These are phyloP conservation scores for Agelastica alni DNA, from an alignment of 2,888 invertebrate species.

Conservation along the genomic window DNA sequence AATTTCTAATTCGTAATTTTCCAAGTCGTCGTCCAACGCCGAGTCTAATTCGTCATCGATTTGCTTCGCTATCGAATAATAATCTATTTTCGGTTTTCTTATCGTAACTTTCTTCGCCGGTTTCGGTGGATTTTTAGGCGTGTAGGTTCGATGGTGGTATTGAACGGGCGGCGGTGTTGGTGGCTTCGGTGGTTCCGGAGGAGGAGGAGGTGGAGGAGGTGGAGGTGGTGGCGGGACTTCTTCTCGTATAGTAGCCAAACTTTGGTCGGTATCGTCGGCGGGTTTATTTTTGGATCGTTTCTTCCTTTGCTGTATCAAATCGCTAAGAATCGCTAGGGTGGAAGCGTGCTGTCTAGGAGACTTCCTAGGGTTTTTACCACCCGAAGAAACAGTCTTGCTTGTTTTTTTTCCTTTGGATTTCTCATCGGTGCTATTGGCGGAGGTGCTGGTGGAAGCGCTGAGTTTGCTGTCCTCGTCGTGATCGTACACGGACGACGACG, in stretches of 20 bases:
- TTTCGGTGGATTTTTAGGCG: constrained; percentile 45
- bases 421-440: constrained; percentile 27
- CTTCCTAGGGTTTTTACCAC: constrained; percentile 71
- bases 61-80: constrained; percentile 51
- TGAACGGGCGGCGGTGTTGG: constrained; percentile 14
- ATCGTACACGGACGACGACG: constrained; percentile 34
- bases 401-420: no score
- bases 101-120: constrained; percentile 40
- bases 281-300: constrained; percentile 48
- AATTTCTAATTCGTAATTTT: constrained; percentile 36
- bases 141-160: constrained; percentile 37
- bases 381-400: not conserved
- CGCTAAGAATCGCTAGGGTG: constrained; percentile 79
- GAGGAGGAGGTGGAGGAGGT: constrained; percentile 14
- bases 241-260: constrained; percentile 38
- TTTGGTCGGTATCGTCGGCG: constrained; percentile 25
- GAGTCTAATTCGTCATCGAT: constrained; percentile 57
- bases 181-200: not conserved
- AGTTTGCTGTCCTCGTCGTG: constrained; percentile 49
- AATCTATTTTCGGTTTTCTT: constrained; percentile 46
- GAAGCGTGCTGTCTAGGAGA: constrained; percentile 89
- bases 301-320: constrained; percentile 63
- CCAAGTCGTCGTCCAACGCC: constrained; percentile 36
- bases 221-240: constrained; percentile 13
- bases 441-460: constrained; percentile 37